Evolutionary conservation across 2,888 invertebrate genomes (phyloP).

Genomic region (Mesoligia furuncula): DNA sequence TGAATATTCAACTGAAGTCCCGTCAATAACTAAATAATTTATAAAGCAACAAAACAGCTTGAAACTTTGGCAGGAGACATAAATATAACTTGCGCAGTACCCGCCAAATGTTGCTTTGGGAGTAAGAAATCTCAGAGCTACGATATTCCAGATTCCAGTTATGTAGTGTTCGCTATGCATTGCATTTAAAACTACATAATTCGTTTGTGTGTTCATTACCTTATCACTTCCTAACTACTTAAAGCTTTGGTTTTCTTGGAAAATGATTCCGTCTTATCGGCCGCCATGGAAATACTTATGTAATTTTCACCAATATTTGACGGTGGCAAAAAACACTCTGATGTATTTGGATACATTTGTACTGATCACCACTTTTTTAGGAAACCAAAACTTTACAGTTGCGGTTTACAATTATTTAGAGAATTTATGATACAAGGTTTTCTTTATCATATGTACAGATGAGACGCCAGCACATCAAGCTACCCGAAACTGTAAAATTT

Average conservation of each 20-base stretch:
- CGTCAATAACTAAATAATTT: slow-evolving; percentile 29
- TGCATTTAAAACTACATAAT: not conserved
- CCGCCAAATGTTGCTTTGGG: slow-evolving; percentile 28
- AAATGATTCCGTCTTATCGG: too few species aligned
- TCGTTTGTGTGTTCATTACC: not conserved
- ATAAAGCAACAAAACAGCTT: slow-evolving; percentile 45
- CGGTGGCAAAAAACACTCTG: too few species aligned
- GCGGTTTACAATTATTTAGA: not conserved
- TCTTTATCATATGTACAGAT: not conserved
- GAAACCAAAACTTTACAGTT: not conserved
- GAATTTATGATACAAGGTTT: not conserved
- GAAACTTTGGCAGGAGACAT: slow-evolving; percentile 26
- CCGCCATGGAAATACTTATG: too few species aligned
- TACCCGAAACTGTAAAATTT: too few species aligned
- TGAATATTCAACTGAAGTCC: slow-evolving; percentile 25
- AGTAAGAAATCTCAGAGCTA: not conserved
- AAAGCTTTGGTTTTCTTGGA: too few species aligned
- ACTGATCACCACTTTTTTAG: too few species aligned
- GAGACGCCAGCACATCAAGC: too few species aligned
- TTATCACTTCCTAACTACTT: not conserved
- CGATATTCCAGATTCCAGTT: not conserved
- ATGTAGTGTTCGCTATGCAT: too few species aligned
- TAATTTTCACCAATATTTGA: too few species aligned
- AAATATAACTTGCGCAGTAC: slow-evolving; percentile 41
- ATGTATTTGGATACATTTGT: too few species aligned